Evolutionary conservation across 2,113 vertebrate species (phyloP).

Genomic region (Chloropsis hardwickii): DNA sequence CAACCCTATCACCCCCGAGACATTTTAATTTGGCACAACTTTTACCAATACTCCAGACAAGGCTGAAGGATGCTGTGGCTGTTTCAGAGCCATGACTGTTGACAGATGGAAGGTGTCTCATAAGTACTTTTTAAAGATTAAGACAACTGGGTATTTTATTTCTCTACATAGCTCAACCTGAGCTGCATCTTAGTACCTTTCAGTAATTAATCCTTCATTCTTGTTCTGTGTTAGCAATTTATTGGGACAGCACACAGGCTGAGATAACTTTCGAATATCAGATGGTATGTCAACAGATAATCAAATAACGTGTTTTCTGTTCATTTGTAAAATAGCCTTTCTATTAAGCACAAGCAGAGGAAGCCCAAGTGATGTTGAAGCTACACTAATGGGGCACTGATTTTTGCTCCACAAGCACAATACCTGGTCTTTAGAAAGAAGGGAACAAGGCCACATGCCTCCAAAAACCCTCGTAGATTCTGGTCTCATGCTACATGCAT

Average conservation of each 20-base stretch:
- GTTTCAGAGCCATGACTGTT: neutral
- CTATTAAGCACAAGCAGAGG: neutral
- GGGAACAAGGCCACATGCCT: neutral
- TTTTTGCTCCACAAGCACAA: neutral
- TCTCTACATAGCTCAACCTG: neutral
- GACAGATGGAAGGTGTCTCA: neutral
- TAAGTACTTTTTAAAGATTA: neutral
- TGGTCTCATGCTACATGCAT: neutral
- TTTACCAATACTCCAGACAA: neutral
- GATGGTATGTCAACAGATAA: neutral
- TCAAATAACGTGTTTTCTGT: neutral
- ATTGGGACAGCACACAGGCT: neutral
- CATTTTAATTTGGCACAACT: neutral
- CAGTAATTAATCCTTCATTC: neutral
- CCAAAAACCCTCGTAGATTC: neutral
- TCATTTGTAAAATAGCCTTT: neutral
- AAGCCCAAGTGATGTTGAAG: neutral
- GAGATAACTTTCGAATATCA: neutral
- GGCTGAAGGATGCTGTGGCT: neutral
- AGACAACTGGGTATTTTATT: neutral
- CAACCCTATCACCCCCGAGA: fast-evolving
- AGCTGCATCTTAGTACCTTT: neutral
- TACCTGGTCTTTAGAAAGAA: neutral
- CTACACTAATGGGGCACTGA: neutral
- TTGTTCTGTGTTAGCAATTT: neutral